Base-by-base conservation (phyloP, 1,140 invertebrate genomes). In the Drosophila tani region DNA sequence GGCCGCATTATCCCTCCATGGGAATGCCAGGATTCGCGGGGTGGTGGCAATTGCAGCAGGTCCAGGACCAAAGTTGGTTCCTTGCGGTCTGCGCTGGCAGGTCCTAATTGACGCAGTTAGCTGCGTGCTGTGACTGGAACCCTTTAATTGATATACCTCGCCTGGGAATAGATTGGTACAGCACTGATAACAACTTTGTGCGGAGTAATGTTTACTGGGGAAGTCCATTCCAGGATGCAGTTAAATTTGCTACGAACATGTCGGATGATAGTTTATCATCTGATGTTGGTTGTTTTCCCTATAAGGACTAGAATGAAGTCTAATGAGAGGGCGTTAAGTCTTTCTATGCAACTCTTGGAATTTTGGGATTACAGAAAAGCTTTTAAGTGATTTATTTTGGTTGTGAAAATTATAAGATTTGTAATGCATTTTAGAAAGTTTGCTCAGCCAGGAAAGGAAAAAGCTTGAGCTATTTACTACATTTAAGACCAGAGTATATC, bases 1-100 rank as follows among this genome's bases (percentile, higher is more conserved):
- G 43, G 35, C 51, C 35, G 62, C 81, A 53, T 71, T 88, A 82
- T 87, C 84, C 84, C 78, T 83, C 68, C 57, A 83, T 83, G 84
- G 77, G 81, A 87, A 88, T 83, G 71, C 49, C 63, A 67, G 67
- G 63, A 70, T 56, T 41, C n/a, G 50, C 56, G 76, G 35, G 35
- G 53, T 43, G 35, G 53, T 43, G 24, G 32, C 38, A 21, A 50
- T 47, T 60, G 63, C 55, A 29, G 5, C 27, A 35, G 32, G 11
- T 32, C 62, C 15, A 73, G 41, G 45, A 58, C 53, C 47, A 47
- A 24, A 56, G 46, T 65, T 73, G 15, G 40, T 58, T 46, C 51
- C 35, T 76, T 73, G 65, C 71, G 76, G 43, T 79, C 62, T 70
- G 41, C 56, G 55, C 45, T 71, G 51, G 19, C 67, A 59, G 67